Evolutionary conservation across 2,797 vertebrate genomes (phyloP).

Genomic region (Sternotherus odoratus): DNA sequence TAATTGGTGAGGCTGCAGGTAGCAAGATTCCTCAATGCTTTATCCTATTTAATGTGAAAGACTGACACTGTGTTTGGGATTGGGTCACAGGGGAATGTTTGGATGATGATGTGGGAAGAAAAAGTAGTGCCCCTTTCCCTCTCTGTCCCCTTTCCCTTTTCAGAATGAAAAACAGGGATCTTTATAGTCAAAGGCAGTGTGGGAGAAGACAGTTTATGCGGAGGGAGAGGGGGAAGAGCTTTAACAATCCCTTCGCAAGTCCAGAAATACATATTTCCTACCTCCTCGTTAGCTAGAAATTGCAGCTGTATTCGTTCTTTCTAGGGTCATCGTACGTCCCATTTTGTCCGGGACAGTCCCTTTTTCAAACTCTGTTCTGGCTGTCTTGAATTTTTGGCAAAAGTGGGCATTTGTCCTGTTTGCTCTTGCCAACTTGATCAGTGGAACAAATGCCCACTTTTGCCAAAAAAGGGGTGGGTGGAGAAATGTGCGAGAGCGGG

Average conservation of each 20-base stretch:
- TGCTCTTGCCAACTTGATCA: too few relatives aligned
- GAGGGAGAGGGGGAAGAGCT: neutral
- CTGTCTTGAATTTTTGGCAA: too few relatives aligned
- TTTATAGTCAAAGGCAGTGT: neutral
- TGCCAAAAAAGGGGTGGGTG: too few relatives aligned
- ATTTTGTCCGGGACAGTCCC: too few relatives aligned
- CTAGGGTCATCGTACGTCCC: neutral
- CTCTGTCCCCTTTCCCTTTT: neutral
- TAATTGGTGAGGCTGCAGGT: neutral
- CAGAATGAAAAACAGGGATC: neutral
- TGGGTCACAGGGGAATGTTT: neutral
- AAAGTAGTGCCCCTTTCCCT: neutral
- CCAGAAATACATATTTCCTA: slow-evolving; percentile 1
- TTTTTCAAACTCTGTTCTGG: too few relatives aligned
- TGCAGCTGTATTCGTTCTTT: neutral
- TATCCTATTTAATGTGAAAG: neutral
- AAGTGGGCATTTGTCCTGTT: too few relatives aligned
- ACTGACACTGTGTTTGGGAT: neutral
- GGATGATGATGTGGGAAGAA: neutral
- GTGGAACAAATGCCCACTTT: too few relatives aligned
- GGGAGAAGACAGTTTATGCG: neutral
- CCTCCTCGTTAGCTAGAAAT: slow-evolving; percentile 18
- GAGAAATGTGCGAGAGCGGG: too few relatives aligned
- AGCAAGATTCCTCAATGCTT: neutral
- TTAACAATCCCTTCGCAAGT: neutral